Conservation (phyloP, 2,888 invertebrate species). For the Bedellia somnulentella region DNA sequence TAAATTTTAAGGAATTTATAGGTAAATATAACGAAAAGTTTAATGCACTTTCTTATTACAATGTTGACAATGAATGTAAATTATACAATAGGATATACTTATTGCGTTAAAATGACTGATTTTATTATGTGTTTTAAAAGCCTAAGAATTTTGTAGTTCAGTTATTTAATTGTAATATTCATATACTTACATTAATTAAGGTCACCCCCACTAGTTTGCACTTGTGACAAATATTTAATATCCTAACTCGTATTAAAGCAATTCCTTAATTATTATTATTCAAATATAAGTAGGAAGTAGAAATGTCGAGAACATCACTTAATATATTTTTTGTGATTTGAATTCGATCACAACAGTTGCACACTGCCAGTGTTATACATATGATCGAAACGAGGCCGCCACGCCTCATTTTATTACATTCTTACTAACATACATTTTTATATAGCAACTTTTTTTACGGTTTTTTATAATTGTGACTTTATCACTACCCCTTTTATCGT, state of each 20-base stretch:
- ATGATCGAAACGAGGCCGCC: slow-evolving; percentile 41
- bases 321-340: slow-evolving; percentile 29
- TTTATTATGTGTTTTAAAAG: slow-evolving; percentile 58
- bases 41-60: slow-evolving; percentile 46
- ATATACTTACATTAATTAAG: slow-evolving; percentile 32
- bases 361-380: slow-evolving; percentile 55
- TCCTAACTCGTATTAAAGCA: too few species aligned
- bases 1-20: slow-evolving; percentile 57
- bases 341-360: slow-evolving; percentile 42
- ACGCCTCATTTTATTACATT: slow-evolving; percentile 57
- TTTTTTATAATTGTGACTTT: slow-evolving; percentile 27
- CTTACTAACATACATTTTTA: slow-evolving; percentile 45
- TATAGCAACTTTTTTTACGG: slow-evolving; percentile 50
- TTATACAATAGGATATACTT: slow-evolving; percentile 58
- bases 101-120: slow-evolving; percentile 61
- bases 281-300: too few species aligned
- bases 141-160: slow-evolving; percentile 57
- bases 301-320: slow-evolving; percentile 18
- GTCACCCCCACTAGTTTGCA: slow-evolving; percentile 56
- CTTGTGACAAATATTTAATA: slow-evolving; percentile 40
- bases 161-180: slow-evolving; percentile 44
- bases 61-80: slow-evolving; percentile 54
- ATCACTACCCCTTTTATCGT: slow-evolving; percentile 17
- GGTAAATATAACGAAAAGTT: slow-evolving; percentile 43
- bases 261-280: slow-evolving; percentile 40